Conservation (phyloP, 2,113 vertebrate genomes). For the Zeus faber region DNA sequence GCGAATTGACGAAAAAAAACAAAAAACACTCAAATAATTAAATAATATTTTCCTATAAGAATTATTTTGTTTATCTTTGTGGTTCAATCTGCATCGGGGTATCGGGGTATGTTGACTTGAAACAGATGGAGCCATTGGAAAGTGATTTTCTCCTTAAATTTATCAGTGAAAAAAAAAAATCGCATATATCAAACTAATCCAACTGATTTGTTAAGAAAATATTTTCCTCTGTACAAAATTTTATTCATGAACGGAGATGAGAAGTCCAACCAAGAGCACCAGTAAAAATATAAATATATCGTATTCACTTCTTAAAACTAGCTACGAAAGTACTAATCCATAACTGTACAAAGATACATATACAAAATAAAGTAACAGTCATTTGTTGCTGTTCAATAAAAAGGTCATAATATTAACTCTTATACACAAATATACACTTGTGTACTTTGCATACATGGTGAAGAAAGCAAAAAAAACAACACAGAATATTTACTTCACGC, state of each 20-base stretch:
- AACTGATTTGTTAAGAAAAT: constrained; percentile 49
- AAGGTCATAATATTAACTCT: constrained; percentile 78
- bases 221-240: constrained; percentile 68
- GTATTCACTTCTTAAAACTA: constrained; percentile 47
- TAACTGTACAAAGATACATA: constrained; percentile 82
- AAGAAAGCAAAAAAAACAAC: constrained; percentile 61
- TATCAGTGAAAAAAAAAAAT: constrained; percentile 16
- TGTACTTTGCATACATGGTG: constrained; percentile 68
- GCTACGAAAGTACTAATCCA: constrained; percentile 64
- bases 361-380: constrained; percentile 75
- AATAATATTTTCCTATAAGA: no score
- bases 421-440: constrained; percentile 87
- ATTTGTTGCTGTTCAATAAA: constrained; percentile 73
- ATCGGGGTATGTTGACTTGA: constrained; percentile 11
- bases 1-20: no score
- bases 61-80: no score
- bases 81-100: no score
- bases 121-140: constrained; percentile 23
- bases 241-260: constrained; percentile 42
- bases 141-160: constrained; percentile 28
- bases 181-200: constrained; percentile 32
- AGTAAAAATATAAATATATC: constrained; percentile 67
- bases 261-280: constrained; percentile 65
- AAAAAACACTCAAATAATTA: no score
- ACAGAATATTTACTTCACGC: constrained; percentile 59